Conservation (phyloP, 2,797 vertebrate species). For the Spea hammondii region DNA sequence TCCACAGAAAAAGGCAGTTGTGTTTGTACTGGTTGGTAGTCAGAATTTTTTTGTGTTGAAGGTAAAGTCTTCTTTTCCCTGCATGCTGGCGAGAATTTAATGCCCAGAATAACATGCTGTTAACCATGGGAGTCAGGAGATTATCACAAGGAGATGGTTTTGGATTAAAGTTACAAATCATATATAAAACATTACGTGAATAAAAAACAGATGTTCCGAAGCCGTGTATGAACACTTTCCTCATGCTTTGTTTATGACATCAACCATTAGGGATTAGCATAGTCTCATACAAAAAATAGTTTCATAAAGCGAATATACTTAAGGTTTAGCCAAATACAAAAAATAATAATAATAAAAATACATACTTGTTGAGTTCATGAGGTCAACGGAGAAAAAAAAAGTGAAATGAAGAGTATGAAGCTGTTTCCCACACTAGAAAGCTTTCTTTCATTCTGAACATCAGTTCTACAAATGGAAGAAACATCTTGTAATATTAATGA, state of each 20-base stretch:
- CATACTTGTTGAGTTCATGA: conserved; percentile 25
- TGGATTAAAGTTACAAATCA: conserved; percentile 49
- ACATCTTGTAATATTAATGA: too few species aligned
- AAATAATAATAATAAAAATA: background rate
- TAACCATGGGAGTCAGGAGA: conserved; percentile 45
- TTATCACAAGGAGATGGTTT: conserved; percentile 46
- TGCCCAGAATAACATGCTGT: conserved; percentile 4
- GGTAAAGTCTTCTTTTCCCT: conserved; percentile 1
- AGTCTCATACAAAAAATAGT: conserved; percentile 42
- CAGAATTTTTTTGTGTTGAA: background rate
- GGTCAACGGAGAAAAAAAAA: background rate
- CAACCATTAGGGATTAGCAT: conserved; percentile 37
- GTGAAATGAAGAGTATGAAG: too few species aligned
- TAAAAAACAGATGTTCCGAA: conserved; percentile 55
- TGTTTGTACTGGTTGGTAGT: background rate
- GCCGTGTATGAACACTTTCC: conserved; percentile 40
- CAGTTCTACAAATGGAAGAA: too few species aligned
- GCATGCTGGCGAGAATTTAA: conserved; percentile 7
- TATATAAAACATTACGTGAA: conserved; percentile 29
- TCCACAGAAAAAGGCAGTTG: too few species aligned
- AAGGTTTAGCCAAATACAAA: conserved; percentile 1
- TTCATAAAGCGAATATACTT: conserved; percentile 27
- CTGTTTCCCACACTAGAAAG: conserved; percentile 24
- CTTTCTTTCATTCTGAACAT: background rate
- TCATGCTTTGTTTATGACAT: conserved; percentile 27